Evolutionary conservation across 2,797 vertebrate species (phyloP), one percentile per base, ranked within the genome.

Genomic region (Nothura maculosa): DNA sequence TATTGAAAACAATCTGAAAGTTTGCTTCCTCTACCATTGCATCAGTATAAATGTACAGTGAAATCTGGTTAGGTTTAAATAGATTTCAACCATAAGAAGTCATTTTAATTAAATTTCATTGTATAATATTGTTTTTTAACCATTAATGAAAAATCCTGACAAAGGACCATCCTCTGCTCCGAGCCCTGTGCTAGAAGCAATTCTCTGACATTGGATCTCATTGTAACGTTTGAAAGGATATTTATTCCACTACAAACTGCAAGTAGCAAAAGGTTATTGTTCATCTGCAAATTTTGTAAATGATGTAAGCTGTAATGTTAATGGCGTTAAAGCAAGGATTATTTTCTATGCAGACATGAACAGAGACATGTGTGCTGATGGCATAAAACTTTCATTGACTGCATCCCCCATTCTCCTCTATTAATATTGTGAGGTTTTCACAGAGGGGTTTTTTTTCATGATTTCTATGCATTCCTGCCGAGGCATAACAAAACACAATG

Each of bases 1-100:
- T 89, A 86, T 11, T 87, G 48, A 63, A 86, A 95, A 74, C 34
- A 84, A 90, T 84, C 76, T 68, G 6, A 81, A 76, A 40, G 25
- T 28, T 76, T 84, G 3, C 17, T 86, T 94, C 47, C 47, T 83
- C 52, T 48, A 66, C 28, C 19, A 30, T 84, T 58, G 54, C 22
- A 83, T 19, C 11, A 81, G 38, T 34, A 72, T 30, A 85, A 92
- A 83, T 38, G 27, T 14, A 81, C 24, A 81, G 18, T 16, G 11
- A 92, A 76, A n/a, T 68, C 30, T 10, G 55, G 25, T 55, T 60
- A 45, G 76, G 6, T 45, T 10, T 13, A n/a, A 25, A 70, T 28
- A n/a, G 7, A 15, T 60, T 73, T 81, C 12, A 1, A 1, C 19
- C n/a, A 75, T 17, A 3, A 72, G 22, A 76, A 89, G 8, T 64